phyloP scores from a whole-genome alignment of 2,888 invertebrate species.

The Tethea ocularis region DNA sequence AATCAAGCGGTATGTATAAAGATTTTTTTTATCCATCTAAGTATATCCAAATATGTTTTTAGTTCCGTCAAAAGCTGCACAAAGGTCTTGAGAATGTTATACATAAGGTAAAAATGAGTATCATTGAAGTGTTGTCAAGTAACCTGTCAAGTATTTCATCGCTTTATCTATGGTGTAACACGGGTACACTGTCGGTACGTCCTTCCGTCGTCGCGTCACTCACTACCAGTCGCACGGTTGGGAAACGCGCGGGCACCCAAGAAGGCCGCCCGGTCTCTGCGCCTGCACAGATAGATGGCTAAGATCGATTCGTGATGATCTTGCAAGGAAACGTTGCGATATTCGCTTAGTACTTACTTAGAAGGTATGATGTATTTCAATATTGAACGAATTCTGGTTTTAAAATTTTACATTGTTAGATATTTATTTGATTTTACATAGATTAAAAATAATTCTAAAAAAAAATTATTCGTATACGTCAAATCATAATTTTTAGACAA shows the following conservation, averaged over 20 bases:
- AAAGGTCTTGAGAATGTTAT: too few relatives aligned
- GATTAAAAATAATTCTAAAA: too few relatives aligned
- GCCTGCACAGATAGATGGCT: conserved; percentile 15
- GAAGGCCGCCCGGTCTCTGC: conserved; percentile 39
- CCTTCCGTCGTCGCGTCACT: conserved; percentile 45
- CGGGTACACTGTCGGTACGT: conserved; percentile 31
- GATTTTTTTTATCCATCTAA: too few relatives aligned
- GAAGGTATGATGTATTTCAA: neutral
- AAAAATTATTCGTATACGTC: too few relatives aligned
- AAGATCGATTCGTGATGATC: conserved; percentile 26
- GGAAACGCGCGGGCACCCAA: conserved; percentile 24
- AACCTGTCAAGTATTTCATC: conserved; percentile 2
- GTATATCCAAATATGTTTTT: too few relatives aligned
- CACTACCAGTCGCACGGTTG: conserved; percentile 23
- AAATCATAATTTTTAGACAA: too few relatives aligned
- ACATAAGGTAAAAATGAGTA: too few relatives aligned
- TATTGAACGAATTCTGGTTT: neutral
- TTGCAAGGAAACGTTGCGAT: conserved; percentile 10
- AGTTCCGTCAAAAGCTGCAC: too few relatives aligned
- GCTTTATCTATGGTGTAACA: conserved; percentile 22
- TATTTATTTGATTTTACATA: too few relatives aligned
- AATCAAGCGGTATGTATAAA: too few relatives aligned
- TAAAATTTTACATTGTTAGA: neutral
- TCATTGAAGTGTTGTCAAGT: neutral
- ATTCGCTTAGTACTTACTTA: neutral